Conservation (phyloP, 2,888 invertebrate genomes). For the Ecliptopera silaceata region DNA sequence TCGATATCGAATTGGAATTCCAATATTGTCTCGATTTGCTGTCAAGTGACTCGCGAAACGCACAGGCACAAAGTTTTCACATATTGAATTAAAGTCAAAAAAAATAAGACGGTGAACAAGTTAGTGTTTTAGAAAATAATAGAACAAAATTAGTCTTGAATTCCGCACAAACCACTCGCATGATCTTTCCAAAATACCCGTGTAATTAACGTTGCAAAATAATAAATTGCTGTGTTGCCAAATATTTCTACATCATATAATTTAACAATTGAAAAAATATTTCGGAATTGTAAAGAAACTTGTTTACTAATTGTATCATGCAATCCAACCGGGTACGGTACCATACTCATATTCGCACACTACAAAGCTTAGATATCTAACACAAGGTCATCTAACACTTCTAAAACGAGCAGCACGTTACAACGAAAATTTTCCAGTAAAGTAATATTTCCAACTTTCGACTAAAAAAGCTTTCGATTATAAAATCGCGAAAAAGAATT, state of each 20-base stretch:
- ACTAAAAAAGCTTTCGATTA: too few species aligned
- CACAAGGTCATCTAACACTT: neutral
- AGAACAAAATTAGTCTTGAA: constrained; percentile 18
- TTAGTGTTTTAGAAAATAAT: constrained; percentile 11
- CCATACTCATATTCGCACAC: neutral
- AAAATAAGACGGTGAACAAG: too few species aligned
- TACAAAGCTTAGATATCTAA: neutral
- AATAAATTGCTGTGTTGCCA: constrained; percentile 15
- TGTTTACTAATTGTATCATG: neutral
- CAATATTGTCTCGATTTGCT: constrained; percentile 23
- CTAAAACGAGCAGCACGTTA: too few species aligned
- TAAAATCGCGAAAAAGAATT: too few species aligned
- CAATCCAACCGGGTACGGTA: neutral
- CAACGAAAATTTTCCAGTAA: too few species aligned
- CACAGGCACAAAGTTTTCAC: constrained; percentile 16
- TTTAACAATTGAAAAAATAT: constrained; percentile 13
- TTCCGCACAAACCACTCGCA: constrained; percentile 6
- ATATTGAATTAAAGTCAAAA: constrained; percentile 16
- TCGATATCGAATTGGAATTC: constrained; percentile 22
- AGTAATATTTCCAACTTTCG: too few species aligned
- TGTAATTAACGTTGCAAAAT: constrained; percentile 19
- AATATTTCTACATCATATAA: constrained; percentile 7
- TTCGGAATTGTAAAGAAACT: neutral
- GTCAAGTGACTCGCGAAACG: constrained; percentile 10
- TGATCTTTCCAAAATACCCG: constrained; percentile 1